Evolutionary conservation across 2,113 vertebrate species (phyloP).

Genomic region (Uropsilus gracilis): DNA sequence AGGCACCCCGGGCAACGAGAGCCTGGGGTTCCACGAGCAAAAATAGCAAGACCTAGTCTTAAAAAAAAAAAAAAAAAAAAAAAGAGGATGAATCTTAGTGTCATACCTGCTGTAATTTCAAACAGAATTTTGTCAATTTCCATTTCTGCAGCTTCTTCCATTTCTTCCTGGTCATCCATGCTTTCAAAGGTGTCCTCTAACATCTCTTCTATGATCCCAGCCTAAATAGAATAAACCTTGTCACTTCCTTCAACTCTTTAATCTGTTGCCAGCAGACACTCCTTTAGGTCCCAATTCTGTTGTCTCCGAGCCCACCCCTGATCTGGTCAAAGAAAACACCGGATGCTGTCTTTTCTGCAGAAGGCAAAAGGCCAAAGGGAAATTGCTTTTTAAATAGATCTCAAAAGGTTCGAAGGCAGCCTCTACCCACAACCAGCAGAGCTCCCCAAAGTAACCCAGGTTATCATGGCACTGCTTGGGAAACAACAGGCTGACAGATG

Average conservation of each 20-base stretch:
- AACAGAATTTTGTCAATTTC: conserved; percentile 98
- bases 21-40: no score
- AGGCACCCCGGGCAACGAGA: no score
- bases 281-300: not conserved
- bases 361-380: not conserved
- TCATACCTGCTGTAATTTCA: conserved; percentile 97
- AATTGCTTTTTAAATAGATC: not conserved
- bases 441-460: not conserved
- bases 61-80: not conserved
- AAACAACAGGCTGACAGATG: not conserved
- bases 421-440: not conserved
- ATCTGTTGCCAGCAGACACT: not conserved
- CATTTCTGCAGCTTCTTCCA: conserved; percentile 96
- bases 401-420: not conserved
- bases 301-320: not conserved
- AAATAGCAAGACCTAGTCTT: no score
- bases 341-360: not conserved
- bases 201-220: conserved; percentile 99
- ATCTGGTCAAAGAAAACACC: not conserved
- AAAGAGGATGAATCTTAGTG: accelerated
- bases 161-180: conserved; percentile 98
- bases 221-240: conserved; percentile 80
- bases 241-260: not conserved
- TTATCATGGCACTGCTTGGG: not conserved
- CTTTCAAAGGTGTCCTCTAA: conserved; percentile 97